Evolutionary conservation across 2,797 vertebrate species (phyloP).

Genomic region (Enteromius anoplus): DNA sequence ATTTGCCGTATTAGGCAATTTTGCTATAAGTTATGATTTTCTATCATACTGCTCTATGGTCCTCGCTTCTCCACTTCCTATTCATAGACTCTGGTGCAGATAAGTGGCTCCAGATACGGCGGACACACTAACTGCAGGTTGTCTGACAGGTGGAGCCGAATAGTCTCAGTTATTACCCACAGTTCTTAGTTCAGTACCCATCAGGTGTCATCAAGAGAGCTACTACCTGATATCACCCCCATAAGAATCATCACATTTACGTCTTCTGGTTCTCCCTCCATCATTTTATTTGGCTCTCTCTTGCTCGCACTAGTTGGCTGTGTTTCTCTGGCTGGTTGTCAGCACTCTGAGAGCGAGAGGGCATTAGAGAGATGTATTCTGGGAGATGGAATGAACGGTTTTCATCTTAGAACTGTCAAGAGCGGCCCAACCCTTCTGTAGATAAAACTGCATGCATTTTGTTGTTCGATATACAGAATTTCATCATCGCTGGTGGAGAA

Average conservation of each 20-base stretch:
- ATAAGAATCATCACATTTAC: conserved; percentile 10
- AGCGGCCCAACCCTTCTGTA: not conserved
- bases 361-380: conserved; percentile 43
- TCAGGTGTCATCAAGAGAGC: conserved; percentile 28
- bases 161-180: conserved; percentile 25
- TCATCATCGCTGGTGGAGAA: not conserved
- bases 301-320: not conserved
- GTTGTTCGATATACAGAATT: not conserved
- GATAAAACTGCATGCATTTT: not conserved
- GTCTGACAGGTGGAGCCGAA: conserved; percentile 24
- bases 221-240: conserved; percentile 29
- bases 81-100: not conserved
- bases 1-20: not conserved
- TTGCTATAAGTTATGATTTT: not conserved
- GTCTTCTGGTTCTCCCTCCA: not conserved
- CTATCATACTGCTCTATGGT: not conserved
- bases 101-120: not conserved
- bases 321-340: conserved; percentile 38
- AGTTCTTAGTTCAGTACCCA: conserved; percentile 31
- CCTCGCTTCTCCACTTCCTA: conserved; percentile 9
- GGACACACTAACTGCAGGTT: conserved; percentile 37
- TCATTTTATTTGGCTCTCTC: conserved; percentile 14
- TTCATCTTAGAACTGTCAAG: conserved; percentile 23
- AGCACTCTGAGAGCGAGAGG: conserved; percentile 8
- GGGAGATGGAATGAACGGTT: conserved; percentile 23